These are phyloP conservation scores for Antechinus stuartii DNA, from an alignment of 2,113 vertebrate genomes.

Conservation along the genomic window DNA sequence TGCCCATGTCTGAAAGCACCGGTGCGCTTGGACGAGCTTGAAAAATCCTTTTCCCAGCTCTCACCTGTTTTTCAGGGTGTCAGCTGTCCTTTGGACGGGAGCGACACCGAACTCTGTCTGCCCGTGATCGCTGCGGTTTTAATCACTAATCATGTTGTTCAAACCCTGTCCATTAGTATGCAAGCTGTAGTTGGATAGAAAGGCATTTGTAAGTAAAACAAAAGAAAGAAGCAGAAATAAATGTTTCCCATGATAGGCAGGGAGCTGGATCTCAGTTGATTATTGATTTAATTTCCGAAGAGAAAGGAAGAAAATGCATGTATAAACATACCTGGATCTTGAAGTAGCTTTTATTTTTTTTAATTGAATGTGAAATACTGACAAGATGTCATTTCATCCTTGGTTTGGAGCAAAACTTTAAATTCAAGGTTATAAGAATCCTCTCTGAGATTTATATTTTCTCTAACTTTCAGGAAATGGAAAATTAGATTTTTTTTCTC, in stretches of 20 bases:
- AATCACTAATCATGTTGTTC: background rate
- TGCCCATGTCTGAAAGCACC: slow-evolving; percentile 20
- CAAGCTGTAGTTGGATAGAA: background rate
- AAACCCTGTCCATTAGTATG: background rate
- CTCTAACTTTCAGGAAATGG: background rate
- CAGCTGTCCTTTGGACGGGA: background rate
- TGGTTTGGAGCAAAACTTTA: slow-evolving; percentile 27
- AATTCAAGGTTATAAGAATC: slow-evolving; percentile 40
- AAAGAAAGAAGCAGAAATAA: background rate
- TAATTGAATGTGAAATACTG: slow-evolving; percentile 17
- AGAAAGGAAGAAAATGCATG: background rate
- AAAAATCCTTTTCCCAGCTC: background rate
- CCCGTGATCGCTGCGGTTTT: background rate
- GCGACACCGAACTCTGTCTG: background rate
- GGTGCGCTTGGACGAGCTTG: fast-evolving
- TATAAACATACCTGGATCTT: background rate
- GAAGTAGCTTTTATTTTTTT: slow-evolving; percentile 34
- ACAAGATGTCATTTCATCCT: slow-evolving; percentile 35
- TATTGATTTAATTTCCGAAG: background rate
- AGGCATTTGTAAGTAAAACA: slow-evolving; percentile 7
- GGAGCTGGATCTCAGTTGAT: background rate
- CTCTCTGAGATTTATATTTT: background rate
- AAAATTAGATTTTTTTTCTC: background rate
- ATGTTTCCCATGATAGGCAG: background rate
- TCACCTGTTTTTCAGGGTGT: background rate